These are phyloP conservation scores for Leptinotarsa texana DNA, from an alignment of 1,140 invertebrate genomes.

Conservation along the genomic window DNA sequence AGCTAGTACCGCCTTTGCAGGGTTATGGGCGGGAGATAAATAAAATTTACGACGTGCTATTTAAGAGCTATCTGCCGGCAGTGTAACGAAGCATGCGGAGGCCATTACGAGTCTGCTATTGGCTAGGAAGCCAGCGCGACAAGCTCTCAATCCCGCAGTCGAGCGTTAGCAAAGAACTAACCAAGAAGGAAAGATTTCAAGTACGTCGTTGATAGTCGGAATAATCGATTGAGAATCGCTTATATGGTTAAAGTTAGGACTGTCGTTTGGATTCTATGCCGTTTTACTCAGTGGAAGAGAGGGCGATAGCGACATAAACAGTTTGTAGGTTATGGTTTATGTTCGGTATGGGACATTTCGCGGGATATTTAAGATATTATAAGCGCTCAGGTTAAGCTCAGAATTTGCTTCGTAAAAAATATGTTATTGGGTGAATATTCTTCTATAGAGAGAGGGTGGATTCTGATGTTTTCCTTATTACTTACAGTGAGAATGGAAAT, in stretches of 20 bases:
- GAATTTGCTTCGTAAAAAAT: conserved; percentile 43
- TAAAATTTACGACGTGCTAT: conserved; percentile 57
- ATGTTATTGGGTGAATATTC: conserved; percentile 36
- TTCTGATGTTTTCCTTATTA: conserved; percentile 16
- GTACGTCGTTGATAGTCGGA: conserved; percentile 37
- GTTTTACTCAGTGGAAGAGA: conserved; percentile 34
- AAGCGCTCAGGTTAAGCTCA: conserved; percentile 43
- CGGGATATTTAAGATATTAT: conserved; percentile 52
- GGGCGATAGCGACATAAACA: conserved; percentile 41
- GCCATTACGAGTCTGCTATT: conserved; percentile 56
- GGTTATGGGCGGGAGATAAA: conserved; percentile 55
- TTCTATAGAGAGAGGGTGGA: conserved; percentile 5
- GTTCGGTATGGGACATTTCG: conserved; percentile 42
- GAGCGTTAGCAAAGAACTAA: conserved; percentile 9
- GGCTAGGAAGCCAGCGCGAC: conserved; percentile 43
- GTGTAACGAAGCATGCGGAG: conserved; percentile 56
- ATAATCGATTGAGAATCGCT: conserved; percentile 44
- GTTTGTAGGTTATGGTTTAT: conserved; percentile 34
- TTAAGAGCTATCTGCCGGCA: conserved; percentile 57
- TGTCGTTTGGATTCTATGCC: conserved; percentile 35
- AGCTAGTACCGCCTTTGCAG: conserved; percentile 49
- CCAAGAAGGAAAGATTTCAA: conserved; percentile 33
- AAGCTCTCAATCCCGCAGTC: neutral
- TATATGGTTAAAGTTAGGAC: conserved; percentile 46
- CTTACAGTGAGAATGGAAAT: neutral